These are phyloP conservation scores for Plutella xylostella DNA, from an alignment of 2,888 invertebrate species.

Conservation along the genomic window DNA sequence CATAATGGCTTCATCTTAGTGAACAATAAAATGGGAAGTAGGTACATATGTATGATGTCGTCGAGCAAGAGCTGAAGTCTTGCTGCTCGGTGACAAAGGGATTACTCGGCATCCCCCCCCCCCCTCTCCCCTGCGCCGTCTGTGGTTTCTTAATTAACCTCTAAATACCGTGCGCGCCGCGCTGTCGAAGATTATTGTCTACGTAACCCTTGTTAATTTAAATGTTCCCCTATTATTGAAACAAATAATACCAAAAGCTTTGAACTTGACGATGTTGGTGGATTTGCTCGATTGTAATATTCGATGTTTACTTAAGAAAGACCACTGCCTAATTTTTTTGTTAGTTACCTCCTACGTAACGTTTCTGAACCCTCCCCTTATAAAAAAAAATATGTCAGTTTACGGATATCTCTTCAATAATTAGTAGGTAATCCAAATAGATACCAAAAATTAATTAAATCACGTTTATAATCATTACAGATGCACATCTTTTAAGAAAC, in stretches of 20 bases:
- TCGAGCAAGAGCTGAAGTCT: neutral
- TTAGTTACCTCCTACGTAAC: no score
- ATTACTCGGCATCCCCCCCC: constrained; percentile 34
- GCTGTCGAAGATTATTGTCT: constrained; percentile 58
- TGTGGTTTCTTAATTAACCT: constrained; percentile 68
- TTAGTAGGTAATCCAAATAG: no score
- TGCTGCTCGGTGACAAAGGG: constrained; percentile 47
- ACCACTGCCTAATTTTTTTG: no score
- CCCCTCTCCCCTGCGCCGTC: constrained; percentile 24
- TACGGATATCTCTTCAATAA: no score
- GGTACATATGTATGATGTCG: constrained; percentile 1
- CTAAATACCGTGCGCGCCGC: constrained; percentile 55
- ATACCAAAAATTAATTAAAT: no score
- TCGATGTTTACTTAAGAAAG: no score
- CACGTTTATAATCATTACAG: no score
- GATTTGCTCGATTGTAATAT: no score
- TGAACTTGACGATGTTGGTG: no score
- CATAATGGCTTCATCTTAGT: neutral
- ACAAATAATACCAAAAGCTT: neutral
- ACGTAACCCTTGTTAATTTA: constrained; percentile 58
- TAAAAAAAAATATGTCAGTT: no score
- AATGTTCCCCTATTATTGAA: constrained; percentile 55
- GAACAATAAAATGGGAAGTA: neutral
- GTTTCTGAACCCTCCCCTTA: no score
- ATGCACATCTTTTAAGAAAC: no score